phyloP scores from a whole-genome alignment of 2,797 vertebrate species.

The Melanotaenia nigrans region DNA sequence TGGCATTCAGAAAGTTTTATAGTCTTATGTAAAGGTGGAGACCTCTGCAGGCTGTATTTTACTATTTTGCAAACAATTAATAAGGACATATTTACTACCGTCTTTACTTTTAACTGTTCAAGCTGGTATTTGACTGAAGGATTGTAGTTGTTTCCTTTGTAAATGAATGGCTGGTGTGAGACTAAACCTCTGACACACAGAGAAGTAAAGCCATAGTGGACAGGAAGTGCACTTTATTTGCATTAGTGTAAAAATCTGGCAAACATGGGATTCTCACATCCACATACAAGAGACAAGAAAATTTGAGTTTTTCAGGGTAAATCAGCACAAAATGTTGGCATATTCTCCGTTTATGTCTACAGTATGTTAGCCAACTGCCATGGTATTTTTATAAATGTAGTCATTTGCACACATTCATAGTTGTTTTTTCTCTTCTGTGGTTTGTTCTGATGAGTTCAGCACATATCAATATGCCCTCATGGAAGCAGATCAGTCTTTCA shows the following conservation, averaged over 20 bases:
- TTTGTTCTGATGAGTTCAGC: not conserved
- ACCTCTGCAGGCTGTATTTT: not conserved
- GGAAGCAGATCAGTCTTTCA: not conserved
- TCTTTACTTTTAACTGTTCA: not conserved
- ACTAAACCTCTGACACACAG: not conserved
- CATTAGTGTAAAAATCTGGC: not conserved
- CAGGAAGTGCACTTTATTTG: not conserved
- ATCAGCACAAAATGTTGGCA: not conserved
- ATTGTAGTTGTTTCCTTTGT: not conserved
- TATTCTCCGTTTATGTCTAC: not conserved
- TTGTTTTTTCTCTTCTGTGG: not conserved
- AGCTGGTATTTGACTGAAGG: not conserved
- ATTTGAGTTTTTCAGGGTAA: not conserved
- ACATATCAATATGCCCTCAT: not conserved
- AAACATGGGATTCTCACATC: not conserved
- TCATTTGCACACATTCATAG: no score
- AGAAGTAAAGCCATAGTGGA: not conserved
- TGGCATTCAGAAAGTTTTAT: conserved; percentile 4
- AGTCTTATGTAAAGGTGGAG: conserved; percentile 4
- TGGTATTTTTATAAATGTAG: not conserved
- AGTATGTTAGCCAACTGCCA: not conserved
- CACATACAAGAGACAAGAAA: no score
- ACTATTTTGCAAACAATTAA: not conserved
- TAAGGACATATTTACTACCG: not conserved
- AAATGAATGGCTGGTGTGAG: not conserved